Evolutionary conservation across 2,797 vertebrate genomes (phyloP).

Genomic region (Ambastaia sidthimunki): DNA sequence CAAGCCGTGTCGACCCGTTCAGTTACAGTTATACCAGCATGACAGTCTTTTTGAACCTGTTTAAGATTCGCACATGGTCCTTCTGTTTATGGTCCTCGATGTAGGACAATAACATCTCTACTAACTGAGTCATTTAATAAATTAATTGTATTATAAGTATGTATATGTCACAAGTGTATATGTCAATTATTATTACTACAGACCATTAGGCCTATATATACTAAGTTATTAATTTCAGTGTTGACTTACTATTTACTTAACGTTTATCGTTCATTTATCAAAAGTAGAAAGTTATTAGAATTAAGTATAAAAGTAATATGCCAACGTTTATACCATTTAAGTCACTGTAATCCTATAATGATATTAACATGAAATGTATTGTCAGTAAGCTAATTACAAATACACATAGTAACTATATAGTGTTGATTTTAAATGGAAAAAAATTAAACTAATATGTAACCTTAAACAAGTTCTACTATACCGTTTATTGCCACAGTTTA

Average conservation of each 20-base stretch:
- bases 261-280: not conserved
- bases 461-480: not conserved
- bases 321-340: not conserved
- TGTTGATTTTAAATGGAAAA: not conserved
- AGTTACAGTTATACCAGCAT: constrained; percentile 1
- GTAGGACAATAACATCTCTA: too few species aligned
- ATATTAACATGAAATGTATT: not conserved
- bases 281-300: too few species aligned
- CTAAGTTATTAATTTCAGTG: not conserved
- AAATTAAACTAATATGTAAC: not conserved
- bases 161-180: too few species aligned
- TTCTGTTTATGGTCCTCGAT: not conserved
- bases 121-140: too few species aligned
- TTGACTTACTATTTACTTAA: not conserved
- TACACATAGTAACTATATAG: too few species aligned
- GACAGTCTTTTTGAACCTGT: constrained; percentile 25
- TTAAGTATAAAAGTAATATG: too few species aligned
- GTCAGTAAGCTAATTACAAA: not conserved
- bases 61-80: not conserved
- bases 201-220: too few species aligned
- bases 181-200: too few species aligned
- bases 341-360: not conserved
- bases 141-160: too few species aligned
- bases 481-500: constrained; percentile 18
- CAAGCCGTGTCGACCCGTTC: constrained; percentile 29